Conservation (phyloP, 2,888 invertebrate genomes). For the Trisateles emortualis region DNA sequence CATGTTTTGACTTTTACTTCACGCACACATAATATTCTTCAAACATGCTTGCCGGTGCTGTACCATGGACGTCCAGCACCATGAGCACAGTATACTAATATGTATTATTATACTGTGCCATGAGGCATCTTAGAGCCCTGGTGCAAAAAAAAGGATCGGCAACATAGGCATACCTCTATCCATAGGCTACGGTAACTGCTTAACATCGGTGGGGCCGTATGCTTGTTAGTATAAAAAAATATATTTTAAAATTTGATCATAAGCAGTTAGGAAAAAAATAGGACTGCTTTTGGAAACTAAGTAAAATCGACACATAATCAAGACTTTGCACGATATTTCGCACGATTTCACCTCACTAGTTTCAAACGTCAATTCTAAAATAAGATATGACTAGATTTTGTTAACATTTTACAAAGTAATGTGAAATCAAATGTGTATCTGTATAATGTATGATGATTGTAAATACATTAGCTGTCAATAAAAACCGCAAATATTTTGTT, state of each 20-base stretch:
- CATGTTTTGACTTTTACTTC: too few relatives aligned
- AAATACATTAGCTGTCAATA: conserved; percentile 31
- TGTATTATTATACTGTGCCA: too few relatives aligned
- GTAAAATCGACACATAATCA: conserved; percentile 12
- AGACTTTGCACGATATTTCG: conserved; percentile 23
- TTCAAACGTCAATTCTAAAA: conserved; percentile 33
- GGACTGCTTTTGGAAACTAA: conserved; percentile 16
- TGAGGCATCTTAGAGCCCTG: too few relatives aligned
- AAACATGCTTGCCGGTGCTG: too few relatives aligned
- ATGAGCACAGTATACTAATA: too few relatives aligned
- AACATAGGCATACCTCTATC: too few relatives aligned
- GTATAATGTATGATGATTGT: conserved; percentile 29
- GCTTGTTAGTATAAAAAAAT: too few relatives aligned
- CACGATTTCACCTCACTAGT: conserved; percentile 43
- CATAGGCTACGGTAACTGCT: too few relatives aligned
- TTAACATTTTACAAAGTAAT: conserved; percentile 14
- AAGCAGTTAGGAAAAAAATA: neutral
- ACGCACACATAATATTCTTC: too few relatives aligned
- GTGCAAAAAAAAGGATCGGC: too few relatives aligned
- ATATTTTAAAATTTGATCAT: neutral
- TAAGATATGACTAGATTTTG: conserved; percentile 2
- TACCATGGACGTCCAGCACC: too few relatives aligned
- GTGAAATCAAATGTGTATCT: conserved; percentile 24
- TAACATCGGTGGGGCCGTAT: too few relatives aligned
- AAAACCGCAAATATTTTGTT: conserved; percentile 29